phyloP scores from a whole-genome alignment of 2,888 invertebrate species.

The Baronia brevicornis region DNA sequence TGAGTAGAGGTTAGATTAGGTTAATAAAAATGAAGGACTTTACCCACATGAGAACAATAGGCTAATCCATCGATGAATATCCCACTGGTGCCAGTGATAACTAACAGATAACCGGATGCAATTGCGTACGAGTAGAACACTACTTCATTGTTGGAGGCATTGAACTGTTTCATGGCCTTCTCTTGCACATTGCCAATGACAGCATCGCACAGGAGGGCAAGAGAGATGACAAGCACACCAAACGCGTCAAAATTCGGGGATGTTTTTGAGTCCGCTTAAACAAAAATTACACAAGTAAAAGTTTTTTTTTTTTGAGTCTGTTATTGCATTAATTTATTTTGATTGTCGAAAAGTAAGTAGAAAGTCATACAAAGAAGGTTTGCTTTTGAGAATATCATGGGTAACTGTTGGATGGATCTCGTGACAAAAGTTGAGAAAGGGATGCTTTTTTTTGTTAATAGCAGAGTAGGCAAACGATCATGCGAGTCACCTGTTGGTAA shows the following conservation, averaged over 20 bases:
- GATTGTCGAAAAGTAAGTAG: not conserved
- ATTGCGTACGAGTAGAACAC: slow-evolving; percentile 94
- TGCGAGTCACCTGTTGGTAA: too few relatives aligned
- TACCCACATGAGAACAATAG: slow-evolving; percentile 86
- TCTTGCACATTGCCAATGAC: slow-evolving; percentile 98
- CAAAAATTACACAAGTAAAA: too few relatives aligned
- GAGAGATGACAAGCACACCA: slow-evolving; percentile 85
- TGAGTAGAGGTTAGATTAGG: too few relatives aligned
- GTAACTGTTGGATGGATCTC: too few relatives aligned
- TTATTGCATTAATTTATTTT: too few relatives aligned
- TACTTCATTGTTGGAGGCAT: slow-evolving; percentile 92
- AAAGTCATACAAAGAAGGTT: not conserved
- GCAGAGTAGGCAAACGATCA: too few relatives aligned
- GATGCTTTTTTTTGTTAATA: too few relatives aligned
- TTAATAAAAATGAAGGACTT: too few relatives aligned
- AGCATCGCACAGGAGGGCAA: slow-evolving; percentile 94
- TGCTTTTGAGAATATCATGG: slow-evolving; percentile 1
- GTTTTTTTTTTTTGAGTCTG: slow-evolving; percentile 8
- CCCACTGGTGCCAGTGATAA: slow-evolving; percentile 82
- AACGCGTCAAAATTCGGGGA: slow-evolving; percentile 83
- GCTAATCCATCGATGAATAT: slow-evolving; percentile 82
- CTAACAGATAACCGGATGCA: slow-evolving; percentile 87
- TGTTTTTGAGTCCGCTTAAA: slow-evolving; percentile 82
- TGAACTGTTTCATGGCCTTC: slow-evolving; percentile 90
- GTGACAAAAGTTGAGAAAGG: too few relatives aligned